Evolutionary conservation across 1,140 invertebrate species (phyloP), one percentile per base, ranked within the genome.

Genomic region (Drosophila carrolli): DNA sequence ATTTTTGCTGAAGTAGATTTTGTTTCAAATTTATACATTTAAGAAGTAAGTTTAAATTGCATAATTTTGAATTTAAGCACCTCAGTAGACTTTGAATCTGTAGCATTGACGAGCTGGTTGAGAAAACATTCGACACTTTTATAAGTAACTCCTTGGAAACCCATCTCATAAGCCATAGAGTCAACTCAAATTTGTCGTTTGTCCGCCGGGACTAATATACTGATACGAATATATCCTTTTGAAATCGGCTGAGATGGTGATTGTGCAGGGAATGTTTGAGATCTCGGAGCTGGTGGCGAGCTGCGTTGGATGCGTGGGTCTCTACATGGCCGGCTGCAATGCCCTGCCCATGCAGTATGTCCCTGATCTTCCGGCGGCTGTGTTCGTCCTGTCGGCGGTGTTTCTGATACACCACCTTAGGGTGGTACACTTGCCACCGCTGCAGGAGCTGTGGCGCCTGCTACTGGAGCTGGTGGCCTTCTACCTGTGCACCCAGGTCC

Each of bases 221-320:
- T 11, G 37, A 50, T 32, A 50, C 13, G 27, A 5, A 29, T 14
- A 9, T 10, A 50, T n/a, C 9, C 6, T 29, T 0, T 29, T 1
- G 13, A 4, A n/a, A 14, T 47, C 16, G 19, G 5, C 13, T 8
- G 14, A 41, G 11, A 73, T 65, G 60, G 54, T 74, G 16, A 10
- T 66, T 35, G 50, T 75, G 1, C 54, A 16, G 0, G 73, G 73
- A 16, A 38, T 16, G 40, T 65, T 50, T 11, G 46, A 74, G 16
- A 58, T 27, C 14, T 9, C 59, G 1, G 47, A 75, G 27, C 38
- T 75, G 46, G 38, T 5, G 16, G 48, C 53, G 1, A 38, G 59
- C 1, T 41, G 16, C 14, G 16, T 74, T 9, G 48, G 53, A 6
- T 75, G 46, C 11, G 58, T 56, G 19, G 27, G 10, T 0, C 40